Evolutionary conservation across 2,113 vertebrate genomes (phyloP).

Genomic region (Carettochelys insculpta): DNA sequence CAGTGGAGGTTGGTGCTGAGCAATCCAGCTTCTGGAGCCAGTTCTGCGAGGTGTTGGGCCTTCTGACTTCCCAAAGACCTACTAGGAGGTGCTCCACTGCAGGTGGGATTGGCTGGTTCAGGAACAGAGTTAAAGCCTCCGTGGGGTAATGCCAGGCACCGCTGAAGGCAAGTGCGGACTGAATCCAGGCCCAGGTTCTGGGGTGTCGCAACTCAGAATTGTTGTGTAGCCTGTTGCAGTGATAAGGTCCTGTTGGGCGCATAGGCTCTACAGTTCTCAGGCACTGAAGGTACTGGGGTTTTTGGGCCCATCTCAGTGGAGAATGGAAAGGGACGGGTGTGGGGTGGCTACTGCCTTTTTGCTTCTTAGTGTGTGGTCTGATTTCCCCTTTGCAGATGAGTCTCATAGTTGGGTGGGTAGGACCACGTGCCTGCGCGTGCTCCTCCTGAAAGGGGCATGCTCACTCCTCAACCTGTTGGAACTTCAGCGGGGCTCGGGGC

Average conservation of each 20-base stretch:
- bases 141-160: not conserved
- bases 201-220: not conserved
- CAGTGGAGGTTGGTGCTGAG: not conserved
- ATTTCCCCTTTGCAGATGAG: not conserved
- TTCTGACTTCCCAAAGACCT: not conserved
- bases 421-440: not conserved
- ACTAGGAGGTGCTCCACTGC: not conserved
- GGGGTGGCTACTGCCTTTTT: not conserved
- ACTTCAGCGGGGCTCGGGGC: not conserved
- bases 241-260: not conserved
- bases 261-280: not conserved
- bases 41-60: not conserved
- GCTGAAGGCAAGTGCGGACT: not conserved
- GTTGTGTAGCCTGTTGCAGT: not conserved
- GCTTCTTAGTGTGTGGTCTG: not conserved
- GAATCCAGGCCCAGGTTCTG: not conserved
- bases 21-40: not conserved
- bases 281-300: not conserved
- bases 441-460: not conserved
- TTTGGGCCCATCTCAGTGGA: not conserved
- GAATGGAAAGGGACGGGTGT: not conserved
- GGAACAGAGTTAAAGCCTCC: not conserved
- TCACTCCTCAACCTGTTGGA: not conserved
- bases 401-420: not conserved
- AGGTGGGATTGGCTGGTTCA: not conserved